Percentiles rank a stretch among this genome's conserved stretches.
Conservation (phyloP, 2,797 vertebrate species). For the Etheostoma nigrum region DNA sequence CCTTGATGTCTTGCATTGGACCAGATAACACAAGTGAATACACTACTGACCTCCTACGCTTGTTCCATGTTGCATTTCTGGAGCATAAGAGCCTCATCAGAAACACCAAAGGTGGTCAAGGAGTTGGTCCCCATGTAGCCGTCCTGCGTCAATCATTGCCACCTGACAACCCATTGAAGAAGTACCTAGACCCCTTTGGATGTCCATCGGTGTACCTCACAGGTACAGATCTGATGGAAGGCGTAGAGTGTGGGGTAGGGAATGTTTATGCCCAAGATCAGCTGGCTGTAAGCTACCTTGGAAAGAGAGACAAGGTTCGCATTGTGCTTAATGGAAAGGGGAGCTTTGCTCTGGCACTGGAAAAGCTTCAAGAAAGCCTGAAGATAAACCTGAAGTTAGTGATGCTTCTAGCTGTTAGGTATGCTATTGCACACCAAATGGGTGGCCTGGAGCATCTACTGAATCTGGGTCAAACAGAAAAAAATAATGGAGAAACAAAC, state of each 20-base stretch:
- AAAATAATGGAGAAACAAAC: slow-evolving; percentile 55
- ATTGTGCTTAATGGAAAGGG: slow-evolving; percentile 86
- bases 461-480: slow-evolving; percentile 57
- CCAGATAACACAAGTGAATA: slow-evolving; percentile 68
- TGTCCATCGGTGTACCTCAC: slow-evolving; percentile 87
- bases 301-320: slow-evolving; percentile 81
- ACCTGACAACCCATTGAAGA: slow-evolving; percentile 81
- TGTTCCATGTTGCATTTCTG: slow-evolving; percentile 84
- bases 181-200: slow-evolving; percentile 83
- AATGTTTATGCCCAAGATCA: slow-evolving; percentile 87
- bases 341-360: slow-evolving; percentile 76
- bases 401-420: slow-evolving; percentile 83
- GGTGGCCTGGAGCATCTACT: slow-evolving; percentile 81
- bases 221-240: slow-evolving; percentile 83
- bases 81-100: slow-evolving; percentile 85
- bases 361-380: slow-evolving; percentile 78
- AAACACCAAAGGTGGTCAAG: slow-evolving; percentile 83
- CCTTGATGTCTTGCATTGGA: slow-evolving; percentile 64
- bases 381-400: slow-evolving; percentile 78
- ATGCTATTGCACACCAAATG: slow-evolving; percentile 85
- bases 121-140: slow-evolving; percentile 85
- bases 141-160: slow-evolving; percentile 77
- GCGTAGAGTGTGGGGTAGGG: slow-evolving; percentile 85
- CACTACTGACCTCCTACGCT: slow-evolving; percentile 70
- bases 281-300: slow-evolving; percentile 86